phyloP scores from a whole-genome alignment of 2,888 invertebrate genomes.

The Pristionchus japonicus region DNA sequence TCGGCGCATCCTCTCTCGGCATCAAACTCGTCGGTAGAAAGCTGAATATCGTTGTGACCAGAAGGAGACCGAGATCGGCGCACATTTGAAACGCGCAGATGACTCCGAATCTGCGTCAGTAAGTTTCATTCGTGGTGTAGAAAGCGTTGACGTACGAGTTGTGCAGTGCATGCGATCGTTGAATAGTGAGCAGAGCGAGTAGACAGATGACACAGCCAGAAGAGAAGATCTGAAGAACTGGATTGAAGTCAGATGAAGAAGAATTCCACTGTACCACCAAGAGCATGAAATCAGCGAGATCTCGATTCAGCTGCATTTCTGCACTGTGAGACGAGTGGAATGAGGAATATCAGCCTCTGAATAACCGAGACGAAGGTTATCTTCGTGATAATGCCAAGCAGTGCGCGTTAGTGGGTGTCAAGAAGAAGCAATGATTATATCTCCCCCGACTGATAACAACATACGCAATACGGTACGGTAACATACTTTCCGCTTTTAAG shows the following conservation, averaged over 20 bases:
- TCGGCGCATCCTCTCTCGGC: neutral
- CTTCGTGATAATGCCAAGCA: neutral
- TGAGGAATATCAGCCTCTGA: neutral
- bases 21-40: neutral
- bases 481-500: neutral
- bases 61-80: neutral
- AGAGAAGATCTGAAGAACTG: neutral
- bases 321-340: neutral
- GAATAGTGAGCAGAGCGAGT: neutral
- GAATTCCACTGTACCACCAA: neutral
- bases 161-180: neutral
- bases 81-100: slow-evolving; percentile 4
- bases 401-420: neutral
- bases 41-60: neutral
- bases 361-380: neutral
- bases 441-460: neutral
- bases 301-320: neutral
- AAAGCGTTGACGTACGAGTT: neutral
- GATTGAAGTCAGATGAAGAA: no score
- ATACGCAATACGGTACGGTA: neutral
- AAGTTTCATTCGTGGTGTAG: neutral
- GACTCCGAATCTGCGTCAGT: neutral
- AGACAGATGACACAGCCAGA: neutral
- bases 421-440: neutral
- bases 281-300: neutral